phyloP scores from a whole-genome alignment of 2,888 invertebrate genomes.

The Glomeris marginata region DNA sequence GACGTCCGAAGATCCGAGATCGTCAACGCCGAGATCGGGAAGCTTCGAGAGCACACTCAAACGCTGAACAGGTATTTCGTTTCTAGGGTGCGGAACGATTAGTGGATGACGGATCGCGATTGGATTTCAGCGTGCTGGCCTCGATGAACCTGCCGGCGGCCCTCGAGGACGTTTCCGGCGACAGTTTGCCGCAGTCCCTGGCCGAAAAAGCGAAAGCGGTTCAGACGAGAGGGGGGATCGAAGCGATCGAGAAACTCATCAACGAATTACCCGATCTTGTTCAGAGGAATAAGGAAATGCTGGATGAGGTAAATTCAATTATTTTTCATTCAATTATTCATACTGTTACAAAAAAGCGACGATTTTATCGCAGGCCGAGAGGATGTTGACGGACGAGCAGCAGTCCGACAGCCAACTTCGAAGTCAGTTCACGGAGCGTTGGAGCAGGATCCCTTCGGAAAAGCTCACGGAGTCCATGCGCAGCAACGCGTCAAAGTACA shows the following conservation, averaged over 20 bases:
- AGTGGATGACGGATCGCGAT: not conserved
- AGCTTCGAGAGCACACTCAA: slow-evolving; percentile 79
- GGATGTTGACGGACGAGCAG: slow-evolving; percentile 78
- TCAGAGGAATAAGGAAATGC: slow-evolving; percentile 81
- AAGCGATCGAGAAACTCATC: slow-evolving; percentile 53
- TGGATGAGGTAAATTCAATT: slow-evolving; percentile 58
- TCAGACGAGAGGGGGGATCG: slow-evolving; percentile 58
- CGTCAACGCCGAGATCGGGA: slow-evolving; percentile 67
- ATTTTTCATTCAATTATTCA: not conserved
- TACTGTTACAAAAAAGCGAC: too few relatives aligned
- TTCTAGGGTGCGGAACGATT: not conserved
- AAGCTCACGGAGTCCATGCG: slow-evolving; percentile 78
- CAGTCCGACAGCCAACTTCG: slow-evolving; percentile 75
- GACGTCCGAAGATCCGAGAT: slow-evolving; percentile 74
- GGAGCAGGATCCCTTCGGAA: slow-evolving; percentile 77
- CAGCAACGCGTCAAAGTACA: slow-evolving; percentile 79
- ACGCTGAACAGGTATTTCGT: slow-evolving; percentile 58
- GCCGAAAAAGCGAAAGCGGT: slow-evolving; percentile 68
- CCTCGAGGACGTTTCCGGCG: slow-evolving; percentile 60
- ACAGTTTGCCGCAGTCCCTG: slow-evolving; percentile 72
- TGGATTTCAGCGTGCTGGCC: slow-evolving; percentile 51
- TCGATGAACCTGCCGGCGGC: slow-evolving; percentile 95
- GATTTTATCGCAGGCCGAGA: slow-evolving; percentile 46
- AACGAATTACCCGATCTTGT: slow-evolving; percentile 78
- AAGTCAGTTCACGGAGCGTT: slow-evolving; percentile 78